phyloP scores from a whole-genome alignment of 2,797 vertebrate species.

The Babyrousa celebensis region DNA sequence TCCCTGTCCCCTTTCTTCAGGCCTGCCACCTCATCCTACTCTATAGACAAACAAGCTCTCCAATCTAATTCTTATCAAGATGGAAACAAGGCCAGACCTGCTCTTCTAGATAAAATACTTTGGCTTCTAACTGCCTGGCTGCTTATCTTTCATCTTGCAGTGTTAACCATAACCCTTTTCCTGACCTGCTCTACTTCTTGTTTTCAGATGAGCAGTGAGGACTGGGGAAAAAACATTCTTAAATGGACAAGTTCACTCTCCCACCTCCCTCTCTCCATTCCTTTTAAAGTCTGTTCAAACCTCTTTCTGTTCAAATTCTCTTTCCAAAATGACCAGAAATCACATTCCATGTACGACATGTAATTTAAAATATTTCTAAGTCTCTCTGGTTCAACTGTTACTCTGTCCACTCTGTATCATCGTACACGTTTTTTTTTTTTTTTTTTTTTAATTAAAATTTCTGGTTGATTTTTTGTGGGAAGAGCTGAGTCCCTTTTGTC shows the following conservation, averaged over 20 bases:
- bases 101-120: slow-evolving; percentile 92
- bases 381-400: slow-evolving; percentile 20
- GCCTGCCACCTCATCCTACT: slow-evolving; percentile 58
- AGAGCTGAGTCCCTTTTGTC: not conserved
- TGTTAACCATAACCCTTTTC: slow-evolving; percentile 90
- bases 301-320: slow-evolving; percentile 50
- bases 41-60: slow-evolving; percentile 83
- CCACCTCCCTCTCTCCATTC: slow-evolving; percentile 62
- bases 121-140: slow-evolving; percentile 91
- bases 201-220: slow-evolving; percentile 88
- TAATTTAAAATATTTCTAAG: slow-evolving; percentile 52
- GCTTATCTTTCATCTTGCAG: slow-evolving; percentile 92
- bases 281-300: slow-evolving; percentile 73
- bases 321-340: slow-evolving; percentile 83
- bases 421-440: not conserved
- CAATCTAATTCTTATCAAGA: slow-evolving; percentile 91
- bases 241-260: slow-evolving; percentile 78
- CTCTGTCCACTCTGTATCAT: not conserved
- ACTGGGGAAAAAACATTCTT: slow-evolving; percentile 69
- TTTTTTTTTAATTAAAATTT: not conserved
- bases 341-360: not conserved
- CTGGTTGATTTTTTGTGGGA: not conserved
- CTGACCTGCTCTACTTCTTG: slow-evolving; percentile 91
- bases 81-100: slow-evolving; percentile 92
- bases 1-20: slow-evolving; percentile 61